Conservation (phyloP, 30 jellyfish, hydroid and myxozoan species). For the Haliclystus octoradiatus region DNA sequence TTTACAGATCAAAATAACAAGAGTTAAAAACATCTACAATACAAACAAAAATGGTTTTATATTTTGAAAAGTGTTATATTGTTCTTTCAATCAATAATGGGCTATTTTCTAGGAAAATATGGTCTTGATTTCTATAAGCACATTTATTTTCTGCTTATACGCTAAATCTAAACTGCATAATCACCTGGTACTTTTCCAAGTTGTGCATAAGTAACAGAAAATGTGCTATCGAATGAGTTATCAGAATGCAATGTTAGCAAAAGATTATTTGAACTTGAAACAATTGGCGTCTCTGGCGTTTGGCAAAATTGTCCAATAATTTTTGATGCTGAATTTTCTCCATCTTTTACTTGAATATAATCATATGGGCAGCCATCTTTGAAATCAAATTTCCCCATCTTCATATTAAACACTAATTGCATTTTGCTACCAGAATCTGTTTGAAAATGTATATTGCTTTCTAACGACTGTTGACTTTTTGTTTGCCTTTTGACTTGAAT, state of each 20-base stretch:
- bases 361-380: slow-evolving; percentile 6
- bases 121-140: neutral
- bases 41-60: too few species aligned
- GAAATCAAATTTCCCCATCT: slow-evolving; percentile 6
- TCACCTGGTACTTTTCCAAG: neutral
- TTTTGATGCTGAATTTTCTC: neutral
- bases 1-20: too few species aligned
- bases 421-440: slow-evolving; percentile 6
- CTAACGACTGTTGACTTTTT: too few species aligned
- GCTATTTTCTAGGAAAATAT: neutral
- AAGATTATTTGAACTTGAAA: slow-evolving; percentile 3
- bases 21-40: too few species aligned
- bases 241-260: slow-evolving; percentile 6
- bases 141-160: too few species aligned
- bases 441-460: neutral
- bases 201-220: neutral
- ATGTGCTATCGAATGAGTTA: neutral
- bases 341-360: slow-evolving; percentile 12
- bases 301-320: slow-evolving; percentile 1
- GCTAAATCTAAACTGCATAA: neutral
- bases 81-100: neutral
- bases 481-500: too few species aligned
- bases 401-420: neutral
- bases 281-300: neutral
- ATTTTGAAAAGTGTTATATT: neutral